These are phyloP conservation scores for Liasis olivaceus DNA, from an alignment of 2,797 vertebrate genomes.

Conservation along the genomic window DNA sequence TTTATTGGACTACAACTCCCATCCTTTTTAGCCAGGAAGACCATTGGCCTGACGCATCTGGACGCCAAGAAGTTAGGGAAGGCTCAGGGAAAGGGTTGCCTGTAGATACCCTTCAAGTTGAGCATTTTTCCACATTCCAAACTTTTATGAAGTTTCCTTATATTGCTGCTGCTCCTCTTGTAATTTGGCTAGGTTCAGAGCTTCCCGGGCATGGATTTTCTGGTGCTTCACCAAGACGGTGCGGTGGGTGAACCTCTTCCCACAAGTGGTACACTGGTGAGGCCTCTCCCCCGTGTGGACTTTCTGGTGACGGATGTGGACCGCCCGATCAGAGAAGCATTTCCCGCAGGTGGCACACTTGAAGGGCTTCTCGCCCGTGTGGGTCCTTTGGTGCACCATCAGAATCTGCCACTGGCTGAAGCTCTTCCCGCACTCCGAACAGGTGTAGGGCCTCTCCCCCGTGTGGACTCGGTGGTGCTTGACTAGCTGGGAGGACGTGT, in stretches of 20 bases:
- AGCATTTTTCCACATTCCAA: not conserved
- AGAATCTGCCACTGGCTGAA: conserved; percentile 62
- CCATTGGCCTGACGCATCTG: not conserved
- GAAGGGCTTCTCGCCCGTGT: conserved; percentile 34
- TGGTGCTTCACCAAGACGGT: conserved; percentile 23
- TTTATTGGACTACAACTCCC: not conserved
- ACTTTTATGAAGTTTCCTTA: not conserved
- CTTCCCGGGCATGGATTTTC: conserved; percentile 21
- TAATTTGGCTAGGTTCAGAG: not conserved
- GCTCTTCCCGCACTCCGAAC: conserved; percentile 47
- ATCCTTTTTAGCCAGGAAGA: not conserved
- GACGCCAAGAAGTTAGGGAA: not conserved
- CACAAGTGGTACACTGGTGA: conserved; percentile 4
- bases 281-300: conserved; percentile 30
- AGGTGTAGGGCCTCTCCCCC: conserved; percentile 59
- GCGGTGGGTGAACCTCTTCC: conserved; percentile 26
- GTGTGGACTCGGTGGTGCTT: conserved; percentile 66
- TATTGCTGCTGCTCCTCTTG: not conserved
- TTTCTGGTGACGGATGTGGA: conserved; percentile 29
- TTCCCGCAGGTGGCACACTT: conserved; percentile 25
- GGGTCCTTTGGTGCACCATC: conserved; percentile 65
- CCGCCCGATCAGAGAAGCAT: conserved; percentile 18
- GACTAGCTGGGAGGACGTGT: conserved; percentile 65
- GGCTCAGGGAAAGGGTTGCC: not conserved
- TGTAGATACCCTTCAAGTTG: not conserved